Percentiles rank a stretch among this genome's conserved stretches.
Conservation (phyloP, 2,888 invertebrate genomes). For the Tenthredo distinguenda region DNA sequence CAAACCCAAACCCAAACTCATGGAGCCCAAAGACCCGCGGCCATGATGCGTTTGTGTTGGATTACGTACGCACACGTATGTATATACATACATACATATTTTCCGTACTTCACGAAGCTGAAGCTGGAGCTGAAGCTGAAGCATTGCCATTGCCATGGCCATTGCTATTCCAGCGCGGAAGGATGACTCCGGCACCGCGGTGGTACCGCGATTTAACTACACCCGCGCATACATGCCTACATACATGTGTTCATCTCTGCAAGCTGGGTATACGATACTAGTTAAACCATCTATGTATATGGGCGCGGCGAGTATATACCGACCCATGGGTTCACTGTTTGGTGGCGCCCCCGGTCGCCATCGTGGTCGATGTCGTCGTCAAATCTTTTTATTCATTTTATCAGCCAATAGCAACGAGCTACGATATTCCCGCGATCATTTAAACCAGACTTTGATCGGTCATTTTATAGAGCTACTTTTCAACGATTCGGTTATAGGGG, state of each 20-base stretch:
- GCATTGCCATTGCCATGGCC: neutral
- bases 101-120: neutral
- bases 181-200: slow-evolving; percentile 7
- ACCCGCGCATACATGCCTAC: neutral
- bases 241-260: neutral
- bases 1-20: neutral
- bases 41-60: slow-evolving; percentile 55
- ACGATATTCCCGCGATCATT: neutral
- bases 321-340: slow-evolving; percentile 61
- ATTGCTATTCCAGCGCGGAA: neutral
- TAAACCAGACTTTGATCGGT: neutral
- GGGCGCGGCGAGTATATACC: slow-evolving; percentile 44
- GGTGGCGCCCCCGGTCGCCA: slow-evolving; percentile 70
- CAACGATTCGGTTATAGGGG: neutral
- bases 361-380: slow-evolving; percentile 19
- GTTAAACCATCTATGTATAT: neutral
- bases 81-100: neutral
- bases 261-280: slow-evolving; percentile 30
- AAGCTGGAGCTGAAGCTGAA: neutral
- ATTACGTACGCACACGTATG: neutral
- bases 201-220: slow-evolving; percentile 15
- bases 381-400: neutral
- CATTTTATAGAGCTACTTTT: neutral
- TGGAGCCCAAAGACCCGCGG: slow-evolving; percentile 38
- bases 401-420: neutral